Evolutionary conservation across 2,797 vertebrate species (phyloP), one percentile per base, ranked within the genome.

Genomic region (Helarctos malayanus): DNA sequence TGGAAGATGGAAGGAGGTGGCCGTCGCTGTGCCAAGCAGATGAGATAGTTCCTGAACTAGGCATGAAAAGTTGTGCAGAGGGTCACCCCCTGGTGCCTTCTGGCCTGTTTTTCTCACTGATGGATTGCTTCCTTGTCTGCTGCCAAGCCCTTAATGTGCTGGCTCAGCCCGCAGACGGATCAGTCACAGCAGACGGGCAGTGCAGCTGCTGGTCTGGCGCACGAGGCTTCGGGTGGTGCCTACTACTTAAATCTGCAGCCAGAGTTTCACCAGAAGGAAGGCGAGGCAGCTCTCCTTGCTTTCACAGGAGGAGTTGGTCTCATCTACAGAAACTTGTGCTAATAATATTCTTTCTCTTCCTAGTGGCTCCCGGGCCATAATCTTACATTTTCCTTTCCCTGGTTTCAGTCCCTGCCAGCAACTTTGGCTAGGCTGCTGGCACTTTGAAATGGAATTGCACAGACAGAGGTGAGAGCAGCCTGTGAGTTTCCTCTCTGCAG

Each of bases 401-500:
- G 13, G n/a, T 59, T 68, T 63, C 61, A n/a, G 41, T 84, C 61
- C 45, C 35, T 92, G 71, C 84, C 71, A 94, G 49, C 56, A 78
- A 23, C 76, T 68, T n/a, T 47, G 49, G 3, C 71, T 87, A 7
- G 29, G 61, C 82, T 29, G 21, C 38, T 41, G 83, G 29, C 83
- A 32, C 41, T 87, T 23, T 52, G 52, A 93, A 76, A 73, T 79
- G 79, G 59, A 88, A 4, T 11, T 75, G 32, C 85, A 61, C 61
- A 79, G 68, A 56, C 61, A 91, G 84, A 57, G 85, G 61, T 91
- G 69, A 95, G 94, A 80, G 56, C 78, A 89, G 87, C 45, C 79
- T 89, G 9, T 81, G 95, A 63, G 61, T 21, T 79, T 89, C 87
- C 41, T 80, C 78, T 76, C 82, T 95, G 88, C 65, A 96, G 23